These are phyloP conservation scores for Dendrophyllia cribrosa DNA, from an alignment of 64 coral and sea anemone genomes.

Conservation along the genomic window DNA sequence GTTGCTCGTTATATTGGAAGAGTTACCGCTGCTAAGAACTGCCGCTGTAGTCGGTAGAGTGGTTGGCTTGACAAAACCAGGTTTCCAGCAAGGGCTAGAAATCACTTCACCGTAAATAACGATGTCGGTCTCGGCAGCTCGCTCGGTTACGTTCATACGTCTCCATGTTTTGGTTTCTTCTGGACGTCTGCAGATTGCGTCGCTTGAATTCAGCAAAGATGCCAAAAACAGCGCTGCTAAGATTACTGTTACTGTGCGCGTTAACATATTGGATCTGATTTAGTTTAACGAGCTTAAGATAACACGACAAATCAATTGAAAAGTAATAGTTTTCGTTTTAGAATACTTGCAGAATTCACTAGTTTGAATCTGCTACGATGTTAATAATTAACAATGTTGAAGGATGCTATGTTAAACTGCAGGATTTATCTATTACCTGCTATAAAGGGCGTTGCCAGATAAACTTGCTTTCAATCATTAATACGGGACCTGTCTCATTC, in stretches of 20 bases:
- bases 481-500: not conserved
- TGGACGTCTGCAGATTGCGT: constrained; percentile 19
- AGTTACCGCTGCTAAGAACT: not conserved
- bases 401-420: not conserved
- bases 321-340: not conserved
- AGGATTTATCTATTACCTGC: constrained; percentile 1
- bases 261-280: not conserved
- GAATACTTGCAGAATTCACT: not conserved
- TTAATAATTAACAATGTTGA: not conserved
- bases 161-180: constrained; percentile 52
- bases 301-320: not conserved
- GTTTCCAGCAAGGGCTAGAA: constrained; percentile 62
- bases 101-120: constrained; percentile 86
- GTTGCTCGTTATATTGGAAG: not conserved
- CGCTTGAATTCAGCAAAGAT: constrained; percentile 5
- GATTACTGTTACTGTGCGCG: not conserved
- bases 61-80: constrained; percentile 27
- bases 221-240: not conserved
- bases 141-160: constrained; percentile 40
- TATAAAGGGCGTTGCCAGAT: not conserved
- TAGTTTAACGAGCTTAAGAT: not conserved
- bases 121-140: constrained; percentile 72
- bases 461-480: constrained; percentile 17
- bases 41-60: not conserved
- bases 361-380: not conserved